Base-by-base conservation (phyloP, 2,888 invertebrate genomes). In the Philereme vetulata region DNA sequence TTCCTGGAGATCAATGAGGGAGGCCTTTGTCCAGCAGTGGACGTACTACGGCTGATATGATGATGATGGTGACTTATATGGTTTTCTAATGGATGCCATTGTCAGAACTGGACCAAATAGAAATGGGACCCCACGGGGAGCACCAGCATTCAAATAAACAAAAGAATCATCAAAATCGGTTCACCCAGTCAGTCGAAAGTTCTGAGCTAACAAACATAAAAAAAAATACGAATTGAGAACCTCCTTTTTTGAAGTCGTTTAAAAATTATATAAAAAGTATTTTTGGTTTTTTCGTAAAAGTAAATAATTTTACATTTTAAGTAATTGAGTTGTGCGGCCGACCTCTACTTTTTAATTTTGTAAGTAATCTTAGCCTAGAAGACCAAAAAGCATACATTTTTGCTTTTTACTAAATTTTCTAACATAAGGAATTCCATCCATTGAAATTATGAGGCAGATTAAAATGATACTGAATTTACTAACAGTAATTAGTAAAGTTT, bases 301-400 rank as follows among this genome's bases (percentile, higher is more conserved):
- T 21, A 21, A 1, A 1, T 44, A 4, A 44, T 21, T 5, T 43
- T n/a, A 9, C 21, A 9, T 7, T 11, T 11, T 44, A n/a, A n/a
- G n/a, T n/a, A 21, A 5, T 46, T 33, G 33, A 9, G 47, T 47
- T 58, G 52, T 52, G 49, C 48, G 36, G 36, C 57, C 45, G 58
- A 36, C 58, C 62, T n/a, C n/a, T 62, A 57, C 51, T 60, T 51
- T 58, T 56, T 21, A 54, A 63, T 61, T 51, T 38, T 57, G 47
- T 67, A 62, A 65, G 65, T 60, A 48, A 59, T 56, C 43, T 65
- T 81, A 84, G 84, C 82, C 82, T 83, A 35, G 43, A 58, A 73
- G 73, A 80, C 80, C 81, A 82, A 82, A 84, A 82, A 78, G 80
- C 77, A 75, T 62, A 70, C 73, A 75, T 74, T 68, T 73, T 80